phyloP scores from a whole-genome alignment of 2,888 invertebrate species.

The Drosophila suboccidentalis region DNA sequence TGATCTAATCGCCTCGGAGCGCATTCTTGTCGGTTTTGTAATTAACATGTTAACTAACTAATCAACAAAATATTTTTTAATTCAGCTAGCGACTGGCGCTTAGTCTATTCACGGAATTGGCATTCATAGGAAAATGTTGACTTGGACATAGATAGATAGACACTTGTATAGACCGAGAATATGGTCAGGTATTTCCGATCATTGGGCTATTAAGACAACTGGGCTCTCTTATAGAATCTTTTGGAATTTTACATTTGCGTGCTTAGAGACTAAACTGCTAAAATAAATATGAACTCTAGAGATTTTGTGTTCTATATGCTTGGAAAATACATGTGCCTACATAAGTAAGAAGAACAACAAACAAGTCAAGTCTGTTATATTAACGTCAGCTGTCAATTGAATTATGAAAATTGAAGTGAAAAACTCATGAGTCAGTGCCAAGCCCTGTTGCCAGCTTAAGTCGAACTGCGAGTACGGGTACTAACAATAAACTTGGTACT shows the following conservation, averaged over 20 bases:
- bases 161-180: not conserved
- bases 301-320: conserved; percentile 18
- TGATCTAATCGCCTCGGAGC: conserved; percentile 3
- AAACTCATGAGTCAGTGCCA: conserved; percentile 37
- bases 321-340: conserved; percentile 43
- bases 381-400: conserved; percentile 49
- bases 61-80: conserved; percentile 30
- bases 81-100: conserved; percentile 30
- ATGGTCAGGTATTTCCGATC: conserved; percentile 50
- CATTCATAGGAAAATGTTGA: conserved; percentile 29
- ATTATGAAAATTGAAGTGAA: conserved; percentile 61
- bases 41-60: conserved; percentile 32
- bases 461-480: not conserved
- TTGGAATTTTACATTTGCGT: conserved; percentile 47
- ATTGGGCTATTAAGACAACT: conserved; percentile 17
- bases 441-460: not conserved
- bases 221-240: conserved; percentile 39
- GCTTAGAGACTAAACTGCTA: not conserved
- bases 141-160: conserved; percentile 7
- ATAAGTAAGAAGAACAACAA: conserved; percentile 24
- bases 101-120: conserved; percentile 17
- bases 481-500: conserved; percentile 17
- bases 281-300: not conserved
- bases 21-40: conserved; percentile 20
- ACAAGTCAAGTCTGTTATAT: conserved; percentile 2